Evolutionary conservation across 2,113 vertebrate genomes (phyloP).

Genomic region (Tiliqua scincoides): DNA sequence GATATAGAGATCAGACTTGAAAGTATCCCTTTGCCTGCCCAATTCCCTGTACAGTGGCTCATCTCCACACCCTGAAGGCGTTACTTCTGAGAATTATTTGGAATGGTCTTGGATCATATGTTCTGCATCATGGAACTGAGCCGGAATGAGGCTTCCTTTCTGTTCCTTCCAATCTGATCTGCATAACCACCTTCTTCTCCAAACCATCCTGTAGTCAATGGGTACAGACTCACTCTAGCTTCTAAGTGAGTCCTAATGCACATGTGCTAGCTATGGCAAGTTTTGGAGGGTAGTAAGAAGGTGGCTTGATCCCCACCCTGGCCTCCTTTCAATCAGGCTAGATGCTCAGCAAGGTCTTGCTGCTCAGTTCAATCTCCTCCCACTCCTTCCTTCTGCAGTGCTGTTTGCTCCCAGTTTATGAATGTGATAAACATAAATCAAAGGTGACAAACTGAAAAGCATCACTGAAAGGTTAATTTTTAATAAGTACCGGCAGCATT

Average conservation of each 20-base stretch:
- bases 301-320: background rate
- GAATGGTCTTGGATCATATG: background rate
- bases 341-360: background rate
- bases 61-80: background rate
- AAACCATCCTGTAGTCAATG: background rate
- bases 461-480: background rate
- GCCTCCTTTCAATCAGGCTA: background rate
- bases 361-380: background rate
- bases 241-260: background rate
- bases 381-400: slow-evolving; percentile 17
- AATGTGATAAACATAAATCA: background rate
- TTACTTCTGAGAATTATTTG: background rate
- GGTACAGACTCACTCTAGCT: background rate
- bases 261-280: no score
- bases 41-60: background rate
- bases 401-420: slow-evolving; percentile 27
- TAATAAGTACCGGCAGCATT: background rate
- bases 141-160: background rate
- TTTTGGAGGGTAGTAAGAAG: no score
- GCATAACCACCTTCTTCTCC: background rate
- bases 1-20: background rate
- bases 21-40: background rate
- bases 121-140: background rate
- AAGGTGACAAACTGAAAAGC: background rate
- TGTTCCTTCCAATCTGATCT: background rate